Base-by-base conservation (phyloP, 2,888 invertebrate species). In the Andrena marginata region DNA sequence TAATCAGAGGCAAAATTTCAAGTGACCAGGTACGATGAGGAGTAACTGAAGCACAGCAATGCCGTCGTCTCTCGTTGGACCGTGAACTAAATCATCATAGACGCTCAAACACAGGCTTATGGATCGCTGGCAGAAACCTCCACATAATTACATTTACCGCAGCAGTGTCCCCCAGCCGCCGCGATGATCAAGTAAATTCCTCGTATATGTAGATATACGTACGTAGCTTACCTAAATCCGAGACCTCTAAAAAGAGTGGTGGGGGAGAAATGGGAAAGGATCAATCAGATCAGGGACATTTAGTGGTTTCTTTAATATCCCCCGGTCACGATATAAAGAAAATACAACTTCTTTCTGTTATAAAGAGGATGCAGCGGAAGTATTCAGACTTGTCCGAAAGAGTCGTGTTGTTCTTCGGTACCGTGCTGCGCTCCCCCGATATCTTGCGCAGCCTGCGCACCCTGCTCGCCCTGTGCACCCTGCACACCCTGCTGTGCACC, bases 181-280 rank as follows among this genome's bases (percentile, higher is more conserved):
- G 31, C 59, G 20, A 83, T 82, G 82, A 42, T 16, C 31, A 82
- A 56, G 83, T 83, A 72, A 82, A 68, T 60, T 75, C 26, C 8
- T n/a, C 20, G 42, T 42, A 16, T 16, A 16, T 16, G 13, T 13
- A 42, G 42, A 42, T 42, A 42, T 16, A 42, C 16, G 42, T 42
- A 42, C 42, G 42, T 42, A 42, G 16, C 42, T 42, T 5, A 42
- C 16, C 16, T 42, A 42, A 42, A 42, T 42, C 42, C 42, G 16
- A 42, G 42, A 16, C 1, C 42, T 4, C 42, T 42, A 16, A 42
- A 42, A 42, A 42, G n/a, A 4, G 0, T 4, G 16, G 16, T 16
- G 42, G 42, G 42, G 42, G 4, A 42, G 1, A 42, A 16, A 42
- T 0, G 16, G 42, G 42, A 13, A 4, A 5, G 1, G 16, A 16